These are phyloP conservation scores for Micromys minutus DNA, from an alignment of 2,113 vertebrate species.

Conservation along the genomic window DNA sequence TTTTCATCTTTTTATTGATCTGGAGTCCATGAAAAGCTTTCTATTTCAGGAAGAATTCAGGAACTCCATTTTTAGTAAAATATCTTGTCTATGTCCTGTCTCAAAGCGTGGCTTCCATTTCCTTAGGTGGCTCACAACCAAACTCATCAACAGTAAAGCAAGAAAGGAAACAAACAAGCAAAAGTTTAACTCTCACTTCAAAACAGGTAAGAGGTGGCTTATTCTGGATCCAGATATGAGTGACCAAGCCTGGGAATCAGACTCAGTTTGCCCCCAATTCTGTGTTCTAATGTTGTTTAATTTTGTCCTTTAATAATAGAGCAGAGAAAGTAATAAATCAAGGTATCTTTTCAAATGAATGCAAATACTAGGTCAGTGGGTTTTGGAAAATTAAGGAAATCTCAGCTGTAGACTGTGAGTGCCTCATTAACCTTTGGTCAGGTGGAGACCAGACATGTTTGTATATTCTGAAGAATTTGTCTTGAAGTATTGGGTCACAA, in stretches of 20 bases:
- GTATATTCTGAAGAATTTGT: neutral
- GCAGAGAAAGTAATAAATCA: neutral
- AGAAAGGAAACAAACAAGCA: neutral
- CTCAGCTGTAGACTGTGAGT: too few species aligned
- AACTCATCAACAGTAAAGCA: neutral
- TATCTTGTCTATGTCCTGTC: neutral
- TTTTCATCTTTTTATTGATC: constrained; percentile 33
- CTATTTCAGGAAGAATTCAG: neutral
- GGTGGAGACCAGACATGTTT: neutral
- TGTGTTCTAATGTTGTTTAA: neutral
- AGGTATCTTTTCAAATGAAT: neutral
- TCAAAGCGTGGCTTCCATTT: neutral
- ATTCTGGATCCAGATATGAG: neutral
- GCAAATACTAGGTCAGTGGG: neutral
- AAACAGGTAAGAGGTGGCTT: neutral
- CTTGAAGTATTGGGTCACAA: too few species aligned
- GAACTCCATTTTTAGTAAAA: neutral
- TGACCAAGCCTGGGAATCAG: neutral
- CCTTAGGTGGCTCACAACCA: neutral
- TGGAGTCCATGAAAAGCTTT: neutral
- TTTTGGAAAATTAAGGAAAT: too few species aligned
- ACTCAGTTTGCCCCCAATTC: neutral
- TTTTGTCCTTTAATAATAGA: neutral
- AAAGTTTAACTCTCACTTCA: neutral
- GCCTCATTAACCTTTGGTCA: neutral